A percentile compares a stretch with the other conserved stretches of the same genome.
phyloP scores from a whole-genome alignment of 1,140 invertebrate genomes.

The Drosophila kurseongensis region DNA sequence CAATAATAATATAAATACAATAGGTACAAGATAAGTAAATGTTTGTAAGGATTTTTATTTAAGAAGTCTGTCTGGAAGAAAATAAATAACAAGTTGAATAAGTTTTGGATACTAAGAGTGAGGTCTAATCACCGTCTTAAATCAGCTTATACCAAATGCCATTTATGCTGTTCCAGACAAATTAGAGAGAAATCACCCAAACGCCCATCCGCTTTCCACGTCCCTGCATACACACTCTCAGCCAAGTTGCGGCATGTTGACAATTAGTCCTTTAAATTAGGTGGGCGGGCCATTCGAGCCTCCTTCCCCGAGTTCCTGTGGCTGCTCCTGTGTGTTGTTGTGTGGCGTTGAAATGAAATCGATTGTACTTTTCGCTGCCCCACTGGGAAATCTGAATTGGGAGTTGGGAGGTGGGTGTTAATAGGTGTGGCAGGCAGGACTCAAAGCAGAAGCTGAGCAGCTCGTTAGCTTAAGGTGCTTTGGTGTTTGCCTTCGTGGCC shows the following conservation, averaged over 20 bases:
- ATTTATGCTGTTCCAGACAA: constrained; percentile 21
- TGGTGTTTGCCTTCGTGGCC: constrained; percentile 40
- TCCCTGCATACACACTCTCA: background rate
- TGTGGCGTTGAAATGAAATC: constrained; percentile 38
- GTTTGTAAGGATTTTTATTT: too few species aligned
- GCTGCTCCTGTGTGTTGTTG: constrained; percentile 12
- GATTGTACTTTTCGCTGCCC: constrained; percentile 61
- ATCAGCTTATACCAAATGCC: constrained; percentile 12
- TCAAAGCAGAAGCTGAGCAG: constrained; percentile 15
- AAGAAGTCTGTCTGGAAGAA: too few species aligned
- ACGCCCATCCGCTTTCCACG: background rate
- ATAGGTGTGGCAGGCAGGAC: background rate
- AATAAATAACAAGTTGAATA: too few species aligned
- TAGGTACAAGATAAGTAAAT: background rate
- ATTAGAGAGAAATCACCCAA: constrained; percentile 2
- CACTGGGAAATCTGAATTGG: constrained; percentile 4
- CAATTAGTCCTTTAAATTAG: constrained; percentile 77
- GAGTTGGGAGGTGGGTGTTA: background rate
- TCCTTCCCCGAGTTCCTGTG: constrained; percentile 10
- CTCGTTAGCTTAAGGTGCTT: constrained; percentile 62
- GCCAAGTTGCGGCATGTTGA: constrained; percentile 48
- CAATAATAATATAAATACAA: background rate
- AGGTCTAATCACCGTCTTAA: background rate
- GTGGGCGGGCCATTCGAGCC: constrained; percentile 25
- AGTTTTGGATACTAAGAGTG: background rate